Evolutionary conservation across 1,140 invertebrate species (phyloP).

Genomic region (Steinernema feltiae): DNA sequence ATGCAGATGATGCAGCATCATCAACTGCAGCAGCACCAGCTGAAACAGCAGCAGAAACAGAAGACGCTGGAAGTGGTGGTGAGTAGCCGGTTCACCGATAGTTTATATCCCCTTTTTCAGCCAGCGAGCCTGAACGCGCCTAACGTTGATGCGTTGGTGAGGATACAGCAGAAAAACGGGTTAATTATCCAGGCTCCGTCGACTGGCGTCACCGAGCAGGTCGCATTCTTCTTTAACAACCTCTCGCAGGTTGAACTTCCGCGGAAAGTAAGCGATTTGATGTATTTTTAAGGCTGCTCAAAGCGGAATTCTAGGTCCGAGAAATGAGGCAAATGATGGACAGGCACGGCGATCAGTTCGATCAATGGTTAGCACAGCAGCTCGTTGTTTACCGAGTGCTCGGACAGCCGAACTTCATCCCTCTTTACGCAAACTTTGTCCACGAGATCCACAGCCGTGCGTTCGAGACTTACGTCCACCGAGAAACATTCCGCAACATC

Average conservation of each 20-base stretch:
- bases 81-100: background rate
- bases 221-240: slow-evolving; percentile 99
- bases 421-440: slow-evolving; percentile 88
- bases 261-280: slow-evolving; percentile 66
- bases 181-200: slow-evolving; percentile 74
- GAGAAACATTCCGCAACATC: slow-evolving; percentile 93
- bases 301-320: slow-evolving; percentile 66
- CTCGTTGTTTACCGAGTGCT: slow-evolving; percentile 96
- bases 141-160: slow-evolving; percentile 90
- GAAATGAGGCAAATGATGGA: slow-evolving; percentile 85
- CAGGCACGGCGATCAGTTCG: slow-evolving; percentile 68
- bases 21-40: background rate
- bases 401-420: slow-evolving; percentile 95
- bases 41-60: background rate
- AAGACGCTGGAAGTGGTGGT: background rate
- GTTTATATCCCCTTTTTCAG: background rate
- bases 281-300: slow-evolving; percentile 7
- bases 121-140: slow-evolving; percentile 72
- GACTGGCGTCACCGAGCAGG: slow-evolving; percentile 81
- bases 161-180: slow-evolving; percentile 87
- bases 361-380: slow-evolving; percentile 92
- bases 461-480: slow-evolving; percentile 77
- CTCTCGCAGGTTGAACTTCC: slow-evolving; percentile 87
- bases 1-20: background rate
- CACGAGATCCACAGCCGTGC: slow-evolving; percentile 77